Base-by-base conservation (phyloP, 2,113 vertebrate species). In the Bufo gargarizans region DNA sequence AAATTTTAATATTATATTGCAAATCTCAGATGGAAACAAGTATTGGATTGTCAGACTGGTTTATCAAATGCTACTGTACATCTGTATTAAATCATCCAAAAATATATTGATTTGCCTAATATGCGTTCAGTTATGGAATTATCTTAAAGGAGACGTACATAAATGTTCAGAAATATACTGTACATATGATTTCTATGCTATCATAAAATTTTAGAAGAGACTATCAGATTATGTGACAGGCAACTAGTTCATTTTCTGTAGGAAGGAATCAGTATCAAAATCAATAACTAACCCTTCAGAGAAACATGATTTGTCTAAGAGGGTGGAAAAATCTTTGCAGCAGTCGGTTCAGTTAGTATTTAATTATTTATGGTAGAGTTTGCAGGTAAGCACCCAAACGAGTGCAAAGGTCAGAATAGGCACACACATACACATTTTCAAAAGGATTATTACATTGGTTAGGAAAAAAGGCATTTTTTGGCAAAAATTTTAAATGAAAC, bases 221-320 rank as follows among this genome's bases (percentile, higher is more conserved):
- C 59, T 82, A 82, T 82, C 8, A 47, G 69, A 69, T 67, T 20
- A 65, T 69, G 2, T 50, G 43, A 67, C 33, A 53, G 61, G 81
- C 81, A 83, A 83, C 81, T 53, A 83, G 81, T 63, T 86, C 72
- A 22, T 1, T 67, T 78, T 77, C 47, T 50, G 43, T 65, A 63
- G 74, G 85, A 86, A 53, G 58, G 85, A 77, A 92, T 94, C 91
- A 4, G 22, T 92, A 63, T 78, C 92, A 92, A 90, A 91, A 93
- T 94, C 94, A 90, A 92, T 92, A 93, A 7, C 89, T 90, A 84
- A 16, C 33, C 65, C 88, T 89, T 92, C 91, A 86, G 63, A 0
- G 84, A 50, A 82, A 90, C 43, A 89, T 84, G 50, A 90, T 71
- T 87, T 90, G 91, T 82, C 91, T 86, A 85, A 90, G 89, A 86